Percentiles rank a stretch among this genome's conserved stretches.
Conservation (phyloP, 2,888 invertebrate genomes). For the Steinernema hermaphroditum region DNA sequence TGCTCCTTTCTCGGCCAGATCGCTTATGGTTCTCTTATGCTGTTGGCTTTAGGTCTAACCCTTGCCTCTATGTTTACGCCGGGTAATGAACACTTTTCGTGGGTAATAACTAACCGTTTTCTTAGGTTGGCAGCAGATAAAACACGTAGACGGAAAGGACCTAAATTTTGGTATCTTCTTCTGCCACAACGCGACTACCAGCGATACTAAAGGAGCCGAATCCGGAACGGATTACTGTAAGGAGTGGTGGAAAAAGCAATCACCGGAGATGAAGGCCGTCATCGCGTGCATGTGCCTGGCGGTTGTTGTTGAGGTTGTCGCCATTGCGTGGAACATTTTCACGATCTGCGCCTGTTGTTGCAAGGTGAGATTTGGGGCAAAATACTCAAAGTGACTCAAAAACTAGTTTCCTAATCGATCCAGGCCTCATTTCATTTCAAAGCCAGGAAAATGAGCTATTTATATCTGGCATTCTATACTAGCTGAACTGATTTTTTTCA, state of each 20-base stretch:
- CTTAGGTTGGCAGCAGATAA: constrained; percentile 1
- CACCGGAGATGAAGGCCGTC: neutral
- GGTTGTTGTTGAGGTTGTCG: neutral
- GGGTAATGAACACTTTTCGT: neutral
- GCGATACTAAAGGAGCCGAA: neutral
- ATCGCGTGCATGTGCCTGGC: constrained; percentile 21
- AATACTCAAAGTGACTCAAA: no score
- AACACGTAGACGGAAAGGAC: neutral
- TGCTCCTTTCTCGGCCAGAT: constrained; percentile 22
- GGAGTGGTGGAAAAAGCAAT: neutral
- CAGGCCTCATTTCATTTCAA: no score
- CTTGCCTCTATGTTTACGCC: neutral
- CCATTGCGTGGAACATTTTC: neutral
- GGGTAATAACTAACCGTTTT: neutral
- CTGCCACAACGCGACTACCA: neutral
- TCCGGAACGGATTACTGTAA: neutral
- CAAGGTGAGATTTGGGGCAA: neutral
- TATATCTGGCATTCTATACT: no score
- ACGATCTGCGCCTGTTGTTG: constrained; percentile 24
- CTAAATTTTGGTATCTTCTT: constrained; percentile 7
- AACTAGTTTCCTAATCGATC: no score
- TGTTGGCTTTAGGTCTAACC: neutral
- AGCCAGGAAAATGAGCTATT: neutral
- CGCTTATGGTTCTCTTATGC: constrained; percentile 1
- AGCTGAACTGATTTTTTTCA: neutral